A percentile compares a stretch with the other conserved stretches of the same genome.
Evolutionary conservation across 35 echinoderm and acorn worm species (phyloP).

Genomic region (Ophiothrix spiculata): DNA sequence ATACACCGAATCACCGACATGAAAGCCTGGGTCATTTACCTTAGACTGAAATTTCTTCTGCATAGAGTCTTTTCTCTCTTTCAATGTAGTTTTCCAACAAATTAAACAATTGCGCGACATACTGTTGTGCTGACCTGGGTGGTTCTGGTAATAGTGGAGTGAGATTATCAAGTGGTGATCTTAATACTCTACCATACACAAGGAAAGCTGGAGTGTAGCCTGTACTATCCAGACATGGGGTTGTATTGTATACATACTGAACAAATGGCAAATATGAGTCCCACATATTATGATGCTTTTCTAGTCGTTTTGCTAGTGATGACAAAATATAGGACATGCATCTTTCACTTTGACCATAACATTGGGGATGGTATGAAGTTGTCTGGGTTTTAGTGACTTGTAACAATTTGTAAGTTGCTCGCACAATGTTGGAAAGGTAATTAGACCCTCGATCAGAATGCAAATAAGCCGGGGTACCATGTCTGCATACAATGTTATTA

Average conservation of each 20-base stretch:
- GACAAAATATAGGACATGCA: constrained; percentile 30
- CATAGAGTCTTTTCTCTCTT: not conserved
- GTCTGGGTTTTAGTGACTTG: constrained; percentile 41
- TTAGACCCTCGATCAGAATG: constrained; percentile 48
- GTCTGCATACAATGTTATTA: constrained; percentile 34
- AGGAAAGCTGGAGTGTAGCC: constrained; percentile 41
- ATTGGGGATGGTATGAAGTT: constrained; percentile 51
- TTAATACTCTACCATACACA: not conserved
- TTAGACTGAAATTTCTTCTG: not conserved
- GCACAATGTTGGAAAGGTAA: constrained; percentile 58
- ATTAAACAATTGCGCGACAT: constrained; percentile 1
- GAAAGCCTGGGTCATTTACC: not conserved
- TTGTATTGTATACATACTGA: constrained; percentile 45
- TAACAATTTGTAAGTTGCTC: constrained; percentile 23
- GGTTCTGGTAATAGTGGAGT: not conserved
- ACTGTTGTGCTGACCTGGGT: constrained; percentile 33
- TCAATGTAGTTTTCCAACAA: constrained; percentile 8
- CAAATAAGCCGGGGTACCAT: constrained; percentile 42
- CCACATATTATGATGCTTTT: constrained; percentile 13
- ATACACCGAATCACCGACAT: constrained; percentile 51
- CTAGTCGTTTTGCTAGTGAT: constrained; percentile 29
- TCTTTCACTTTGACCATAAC: constrained; percentile 52
- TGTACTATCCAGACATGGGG: constrained; percentile 42
- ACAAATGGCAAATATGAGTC: constrained; percentile 22
- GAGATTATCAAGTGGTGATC: constrained; percentile 15